Evolutionary conservation across 2,797 vertebrate species (phyloP).

Genomic region (Periparus ater): DNA sequence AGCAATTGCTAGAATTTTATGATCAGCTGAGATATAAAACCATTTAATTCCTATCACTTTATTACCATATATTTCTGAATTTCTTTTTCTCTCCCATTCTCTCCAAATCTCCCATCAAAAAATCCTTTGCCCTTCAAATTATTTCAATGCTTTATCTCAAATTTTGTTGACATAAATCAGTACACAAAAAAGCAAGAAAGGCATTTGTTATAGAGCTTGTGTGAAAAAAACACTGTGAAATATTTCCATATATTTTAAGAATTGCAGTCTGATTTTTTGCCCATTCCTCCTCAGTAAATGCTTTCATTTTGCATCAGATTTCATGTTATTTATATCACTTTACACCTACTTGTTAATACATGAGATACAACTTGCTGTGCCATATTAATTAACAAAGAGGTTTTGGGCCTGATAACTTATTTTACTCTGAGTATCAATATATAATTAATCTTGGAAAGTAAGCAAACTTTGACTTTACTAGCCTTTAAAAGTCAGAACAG

Average conservation of each 20-base stretch:
- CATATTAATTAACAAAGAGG: neutral
- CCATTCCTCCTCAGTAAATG: neutral
- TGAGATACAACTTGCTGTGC: neutral
- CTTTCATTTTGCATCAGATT: neutral
- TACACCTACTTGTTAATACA: neutral
- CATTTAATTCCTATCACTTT: neutral
- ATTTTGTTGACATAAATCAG: neutral
- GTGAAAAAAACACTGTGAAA: neutral
- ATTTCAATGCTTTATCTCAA: neutral
- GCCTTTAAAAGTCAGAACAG: neutral
- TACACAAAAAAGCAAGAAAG: neutral
- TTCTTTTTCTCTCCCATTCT: neutral
- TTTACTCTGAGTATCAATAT: neutral
- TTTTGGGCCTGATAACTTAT: neutral
- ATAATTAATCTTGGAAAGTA: neutral
- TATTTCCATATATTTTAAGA: neutral
- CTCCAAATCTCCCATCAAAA: neutral
- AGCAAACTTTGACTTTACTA: neutral
- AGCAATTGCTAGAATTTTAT: neutral
- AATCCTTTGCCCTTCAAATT: neutral
- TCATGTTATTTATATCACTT: neutral
- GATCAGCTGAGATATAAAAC: neutral
- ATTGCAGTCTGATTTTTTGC: neutral
- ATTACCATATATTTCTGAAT: neutral
- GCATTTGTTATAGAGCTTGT: neutral